phyloP scores from a whole-genome alignment of 2,797 vertebrate species.

The Australoheros facetus region DNA sequence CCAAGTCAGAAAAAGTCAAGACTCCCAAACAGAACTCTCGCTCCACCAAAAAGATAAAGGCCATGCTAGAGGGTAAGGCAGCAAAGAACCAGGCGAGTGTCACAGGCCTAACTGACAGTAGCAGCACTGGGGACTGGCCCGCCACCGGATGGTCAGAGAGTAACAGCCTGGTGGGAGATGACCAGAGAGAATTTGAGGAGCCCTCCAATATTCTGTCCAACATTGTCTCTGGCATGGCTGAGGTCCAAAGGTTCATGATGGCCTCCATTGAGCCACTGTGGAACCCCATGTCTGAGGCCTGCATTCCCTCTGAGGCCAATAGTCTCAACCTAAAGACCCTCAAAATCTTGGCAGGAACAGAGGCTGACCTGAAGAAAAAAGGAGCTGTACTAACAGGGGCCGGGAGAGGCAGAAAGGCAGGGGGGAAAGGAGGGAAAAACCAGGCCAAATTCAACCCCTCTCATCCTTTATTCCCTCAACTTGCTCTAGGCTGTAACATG shows the following conservation, averaged over 20 bases:
- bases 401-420: constrained; percentile 89
- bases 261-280: constrained; percentile 97
- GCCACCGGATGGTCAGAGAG: constrained; percentile 86
- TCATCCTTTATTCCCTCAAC: constrained; percentile 87
- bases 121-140: constrained; percentile 87
- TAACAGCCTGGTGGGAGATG: constrained; percentile 90
- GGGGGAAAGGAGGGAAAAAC: constrained; percentile 91
- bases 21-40: constrained; percentile 90
- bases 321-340: constrained; percentile 99
- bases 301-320: constrained; percentile 93
- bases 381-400: constrained; percentile 80
- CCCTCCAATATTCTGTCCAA: constrained; percentile 99
- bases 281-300: constrained; percentile 91
- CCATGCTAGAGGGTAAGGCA: constrained; percentile 83
- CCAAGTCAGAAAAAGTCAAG: constrained; percentile 93
- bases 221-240: constrained; percentile 99
- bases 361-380: constrained; percentile 96
- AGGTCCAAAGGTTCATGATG: constrained; percentile 99
- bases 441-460: constrained; percentile 87
- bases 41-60: constrained; percentile 93
- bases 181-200: constrained; percentile 98
- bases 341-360: constrained; percentile 96
- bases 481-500: constrained; percentile 90
- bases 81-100: constrained; percentile 85
- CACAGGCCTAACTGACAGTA: constrained; percentile 78